These are phyloP conservation scores for Platycnemis pennipes DNA, from an alignment of 2,888 invertebrate genomes.

Conservation along the genomic window DNA sequence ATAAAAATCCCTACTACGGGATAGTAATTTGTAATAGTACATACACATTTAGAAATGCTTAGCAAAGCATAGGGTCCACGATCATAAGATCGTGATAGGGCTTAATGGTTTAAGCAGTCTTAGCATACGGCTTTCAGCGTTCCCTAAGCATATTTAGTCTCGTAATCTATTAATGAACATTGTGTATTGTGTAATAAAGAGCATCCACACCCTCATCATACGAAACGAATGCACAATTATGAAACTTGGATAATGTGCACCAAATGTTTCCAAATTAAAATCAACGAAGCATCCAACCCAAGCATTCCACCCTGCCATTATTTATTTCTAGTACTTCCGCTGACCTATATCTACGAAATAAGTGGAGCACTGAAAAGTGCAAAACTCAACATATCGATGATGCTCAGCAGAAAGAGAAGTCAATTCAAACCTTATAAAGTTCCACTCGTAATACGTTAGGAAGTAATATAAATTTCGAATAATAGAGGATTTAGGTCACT, in stretches of 20 bases:
- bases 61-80: too few relatives aligned
- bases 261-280: not conserved
- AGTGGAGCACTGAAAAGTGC: not conserved
- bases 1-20: too few relatives aligned
- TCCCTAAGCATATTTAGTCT: not conserved
- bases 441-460: not conserved
- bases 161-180: not conserved
- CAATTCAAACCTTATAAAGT: not conserved
- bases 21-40: too few relatives aligned
- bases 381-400: not conserved
- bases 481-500: not conserved
- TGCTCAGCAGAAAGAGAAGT: not conserved
- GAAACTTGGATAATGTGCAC: not conserved
- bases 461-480: conserved; percentile 10
- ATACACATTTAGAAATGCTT: too few relatives aligned
- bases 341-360: not conserved
- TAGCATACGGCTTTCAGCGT: not conserved
- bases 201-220: not conserved
- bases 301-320: not conserved
- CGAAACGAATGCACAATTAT: not conserved
- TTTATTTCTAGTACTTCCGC: not conserved
- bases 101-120: too few relatives aligned
- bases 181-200: not conserved
- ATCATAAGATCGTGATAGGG: too few relatives aligned
- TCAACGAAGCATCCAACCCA: not conserved